Base-by-base conservation (phyloP, 2,888 invertebrate genomes). In the Isotomurus palustris region DNA sequence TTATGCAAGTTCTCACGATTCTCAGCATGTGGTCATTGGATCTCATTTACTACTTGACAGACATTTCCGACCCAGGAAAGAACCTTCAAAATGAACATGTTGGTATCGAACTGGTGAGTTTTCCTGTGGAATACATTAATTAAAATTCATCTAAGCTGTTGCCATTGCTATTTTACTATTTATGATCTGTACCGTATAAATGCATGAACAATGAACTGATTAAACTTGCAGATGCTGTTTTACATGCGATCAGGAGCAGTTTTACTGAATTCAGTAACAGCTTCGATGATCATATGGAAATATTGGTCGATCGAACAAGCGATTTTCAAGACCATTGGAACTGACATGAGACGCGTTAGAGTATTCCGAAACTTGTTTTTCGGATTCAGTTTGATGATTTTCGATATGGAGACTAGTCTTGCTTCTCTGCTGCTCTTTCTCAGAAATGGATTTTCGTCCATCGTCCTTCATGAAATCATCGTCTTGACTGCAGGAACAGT, bases 311-410 rank as follows among this genome's bases (percentile, higher is more conserved):
- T 60, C 17, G 63, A 63, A 19, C 60, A 60, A 38, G 58, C 60
- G 12, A 63, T 63, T 44, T 63, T 63, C 51, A 54, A 50, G 35
- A 63, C 60, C 2, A 58, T 63, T 45, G 63, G 63, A 8, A 63
- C 60, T 8, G 53, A 63, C 40, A 47, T 55, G 43, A 52, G 53
- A 24, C 48, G 56, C n/a, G 58, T 63, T 29, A 56, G 50, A 28
- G 55, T 60, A 29, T 56, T 63, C 29, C 47, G 63, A 49, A 63
- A 58, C 40, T 38, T 63, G 17, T 60, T 63, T 43, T 60, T 60
- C 25, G 60, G 60, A 53, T 60, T 63, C 38, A 60, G 60, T 25
- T 36, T 63, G 5, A 55, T 63, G 49, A 56, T 63, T 22, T 58
- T 63, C 24, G 63, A 63, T 27, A 49, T 60, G 50, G 60, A 60